Base-by-base conservation (phyloP, 2,888 invertebrate genomes). In the Meliscaeva auricollis region DNA sequence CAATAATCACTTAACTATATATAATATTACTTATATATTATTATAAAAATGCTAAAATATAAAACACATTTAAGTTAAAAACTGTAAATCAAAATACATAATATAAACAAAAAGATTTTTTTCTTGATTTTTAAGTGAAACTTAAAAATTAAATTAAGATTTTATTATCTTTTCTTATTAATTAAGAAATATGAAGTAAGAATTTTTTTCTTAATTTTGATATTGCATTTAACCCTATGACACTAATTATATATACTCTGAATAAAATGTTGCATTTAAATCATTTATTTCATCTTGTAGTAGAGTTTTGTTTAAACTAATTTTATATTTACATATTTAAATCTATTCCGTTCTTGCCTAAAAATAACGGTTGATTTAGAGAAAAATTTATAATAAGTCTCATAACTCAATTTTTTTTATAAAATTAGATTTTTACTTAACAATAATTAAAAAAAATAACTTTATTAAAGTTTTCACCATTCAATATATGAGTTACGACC, bases 101-200 rank as follows among this genome's bases (percentile, higher is more conserved):
- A 66, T 38, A 26, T 44, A 17, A 50, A 46, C n/a, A n/a, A n/a
- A n/a, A n/a, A n/a, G n/a, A n/a, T n/a, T n/a, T 46, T 54, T 56
- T 78, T 72, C 64, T 64, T 68, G 58, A 74, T 68, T 73, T 66
- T 66, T 58, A 79, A 68, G 73, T 79, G 11, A 74, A 79, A 79
- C 79, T 73, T 81, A 50, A 46, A 22, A 46, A 44, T 35, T 22
- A 22, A 54, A n/a, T 6, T 6, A 35, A 48, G 13, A 70, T 41
- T 30, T 7, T 8, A 46, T 26, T 69, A 9, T 8, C 11, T 70
- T 11, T 2, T n/a, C 7, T 26, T 62, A 22, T 26, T 50, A 9
- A 22, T 22, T 9, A 8, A 38, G 7, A 1, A 8, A 2, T 35
- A 56, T 17, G 26, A 26, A 60, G 8, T 60, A 9, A 41, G 5